Percentiles rank a stretch among this genome's conserved stretches.
These are phyloP conservation scores for Diplodus sargus DNA, from an alignment of 2,797 vertebrate species.

Conservation along the genomic window DNA sequence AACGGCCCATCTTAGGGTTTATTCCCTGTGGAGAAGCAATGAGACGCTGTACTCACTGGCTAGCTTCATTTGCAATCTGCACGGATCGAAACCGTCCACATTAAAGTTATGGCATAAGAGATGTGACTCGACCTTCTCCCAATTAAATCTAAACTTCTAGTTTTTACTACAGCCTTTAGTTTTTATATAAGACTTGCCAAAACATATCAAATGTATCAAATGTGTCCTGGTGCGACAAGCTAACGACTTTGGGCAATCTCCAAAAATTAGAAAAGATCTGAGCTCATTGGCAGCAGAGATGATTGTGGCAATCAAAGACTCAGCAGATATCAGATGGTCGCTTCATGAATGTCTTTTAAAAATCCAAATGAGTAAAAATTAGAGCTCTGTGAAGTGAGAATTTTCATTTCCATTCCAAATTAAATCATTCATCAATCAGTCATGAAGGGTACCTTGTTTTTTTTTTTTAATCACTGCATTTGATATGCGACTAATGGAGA, in stretches of 20 bases:
- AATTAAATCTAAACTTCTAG: conserved; percentile 36
- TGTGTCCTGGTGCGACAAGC: not conserved
- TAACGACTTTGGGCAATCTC: not conserved
- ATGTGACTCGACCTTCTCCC: not conserved
- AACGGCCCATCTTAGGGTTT: not conserved
- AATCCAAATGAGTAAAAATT: not conserved
- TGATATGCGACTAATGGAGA: no score
- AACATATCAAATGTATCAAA: conserved; percentile 1
- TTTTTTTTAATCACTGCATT: no score
- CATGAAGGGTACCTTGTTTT: no score
- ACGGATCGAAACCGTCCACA: conserved; percentile 12
- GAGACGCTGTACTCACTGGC: not conserved
- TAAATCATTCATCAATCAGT: no score
- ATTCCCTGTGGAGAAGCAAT: not conserved
- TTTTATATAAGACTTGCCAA: not conserved
- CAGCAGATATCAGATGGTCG: not conserved
- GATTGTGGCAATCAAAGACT: not conserved
- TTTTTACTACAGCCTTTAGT: conserved; percentile 3
- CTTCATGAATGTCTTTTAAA: not conserved
- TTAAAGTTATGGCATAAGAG: not conserved
- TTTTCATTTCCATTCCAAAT: not conserved
- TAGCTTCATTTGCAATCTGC: conserved; percentile 8
- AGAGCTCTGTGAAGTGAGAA: not conserved
- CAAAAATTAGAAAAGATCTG: not conserved
- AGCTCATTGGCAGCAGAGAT: not conserved